Base-by-base conservation (phyloP, 53 echinoderm and acorn worm genomes). In the Patiria pectinifera region DNA sequence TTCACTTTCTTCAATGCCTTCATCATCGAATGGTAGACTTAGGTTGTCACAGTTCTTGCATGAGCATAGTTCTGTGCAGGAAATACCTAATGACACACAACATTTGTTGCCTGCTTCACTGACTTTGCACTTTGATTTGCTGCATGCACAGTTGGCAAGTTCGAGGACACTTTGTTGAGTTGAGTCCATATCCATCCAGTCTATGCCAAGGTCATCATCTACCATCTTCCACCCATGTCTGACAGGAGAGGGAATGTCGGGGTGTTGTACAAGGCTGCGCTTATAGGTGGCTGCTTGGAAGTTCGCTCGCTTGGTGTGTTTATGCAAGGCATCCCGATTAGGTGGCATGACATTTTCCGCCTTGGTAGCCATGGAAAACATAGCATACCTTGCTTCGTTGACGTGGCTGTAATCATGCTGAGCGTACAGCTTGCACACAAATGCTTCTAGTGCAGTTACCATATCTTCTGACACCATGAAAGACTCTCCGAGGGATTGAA, bases 151-250 rank as follows among this genome's bases (percentile, higher is more conserved):
- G 9, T 63, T 48, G 22, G 90, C 21, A 25, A 93, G 90, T 35
- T 93, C 48, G 18, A 93, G 76, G 22, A 93, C 76, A 48, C 71
- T 82, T 44, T 93, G 71, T 35, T 66, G 89, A 21, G 93, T 90
- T 60, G 93, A 82, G 47, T 79, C 82, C 59, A 83, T 53, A n/a
- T 22, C 60, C 89, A 83, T 90, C 90, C 93, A 93, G 69, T 90
- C 90, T 66, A 93, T 93, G 15, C 13, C 74, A 4, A 91, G 83
- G 15, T 6, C 43, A 13, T 15, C 75, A 26, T 75, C 90, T 62
- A 74, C 59, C 83, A 91, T 46, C 61, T 93, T 89, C 93, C 90
- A 93, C 19, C 93, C 93, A 53, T 82, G 26, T 45, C 76, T 79
- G 48, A 71, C 83, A 16, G 89, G 89, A 15, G 76, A 71, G 70